Percentiles rank a stretch among this genome's conserved stretches.
Conservation (phyloP, 1,140 invertebrate genomes). For the Calliopsis andreniformis region DNA sequence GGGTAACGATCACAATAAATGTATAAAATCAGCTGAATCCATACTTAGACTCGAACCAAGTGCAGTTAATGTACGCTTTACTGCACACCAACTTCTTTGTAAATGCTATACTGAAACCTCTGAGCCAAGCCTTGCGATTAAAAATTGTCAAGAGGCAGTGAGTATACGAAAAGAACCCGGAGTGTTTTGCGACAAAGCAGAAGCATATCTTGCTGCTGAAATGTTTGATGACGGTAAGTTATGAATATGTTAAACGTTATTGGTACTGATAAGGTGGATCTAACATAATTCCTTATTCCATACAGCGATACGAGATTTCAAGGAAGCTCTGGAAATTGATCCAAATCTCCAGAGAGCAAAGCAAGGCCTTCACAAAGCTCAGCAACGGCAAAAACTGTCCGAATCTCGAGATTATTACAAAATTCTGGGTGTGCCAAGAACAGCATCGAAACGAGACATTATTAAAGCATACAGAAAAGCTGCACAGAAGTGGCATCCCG, state of each 20-base stretch:
- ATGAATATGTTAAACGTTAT: constrained; percentile 1
- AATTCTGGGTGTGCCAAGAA: constrained; percentile 93
- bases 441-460: constrained; percentile 95
- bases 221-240: constrained; percentile 94
- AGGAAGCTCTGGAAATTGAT: constrained; percentile 93
- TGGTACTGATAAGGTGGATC: neutral
- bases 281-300: constrained; percentile 18
- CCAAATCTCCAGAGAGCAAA: constrained; percentile 90
- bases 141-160: constrained; percentile 91
- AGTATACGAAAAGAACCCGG: constrained; percentile 89
- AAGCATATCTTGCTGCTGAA: constrained; percentile 94
- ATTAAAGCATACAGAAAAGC: constrained; percentile 98
- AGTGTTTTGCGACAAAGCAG: constrained; percentile 94
- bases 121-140: constrained; percentile 84
- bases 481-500: constrained; percentile 99
- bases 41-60: constrained; percentile 87
- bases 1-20: constrained; percentile 87
- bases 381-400: constrained; percentile 96
- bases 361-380: constrained; percentile 93
- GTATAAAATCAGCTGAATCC: constrained; percentile 88
- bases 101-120: constrained; percentile 84
- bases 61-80: constrained; percentile 87
- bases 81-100: constrained; percentile 89
- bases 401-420: constrained; percentile 99
- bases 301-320: constrained; percentile 92